A percentile compares a stretch with the other conserved stretches of the same genome.
Conservation (phyloP, 2,797 vertebrate species). For the Sebastes kiyomatsui region DNA sequence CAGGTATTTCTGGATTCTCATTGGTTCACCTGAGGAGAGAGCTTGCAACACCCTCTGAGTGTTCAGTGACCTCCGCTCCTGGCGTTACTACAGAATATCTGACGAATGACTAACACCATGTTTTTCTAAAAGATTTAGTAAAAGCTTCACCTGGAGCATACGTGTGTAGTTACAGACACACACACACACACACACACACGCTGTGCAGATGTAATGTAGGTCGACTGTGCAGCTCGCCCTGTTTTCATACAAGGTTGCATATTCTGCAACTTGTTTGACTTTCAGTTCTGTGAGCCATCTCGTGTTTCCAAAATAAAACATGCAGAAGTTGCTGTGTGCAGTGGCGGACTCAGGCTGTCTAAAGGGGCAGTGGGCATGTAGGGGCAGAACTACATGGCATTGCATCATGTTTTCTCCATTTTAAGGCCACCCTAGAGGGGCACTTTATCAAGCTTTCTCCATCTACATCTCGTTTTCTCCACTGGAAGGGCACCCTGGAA, state of each 20-base stretch:
- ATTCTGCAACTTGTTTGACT: background rate
- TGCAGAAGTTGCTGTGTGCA: background rate
- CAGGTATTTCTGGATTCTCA: conserved; percentile 61
- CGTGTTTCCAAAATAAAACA: background rate
- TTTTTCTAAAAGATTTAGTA: background rate
- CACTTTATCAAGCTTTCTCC: no score
- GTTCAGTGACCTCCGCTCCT: conserved; percentile 60
- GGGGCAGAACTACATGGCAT: no score
- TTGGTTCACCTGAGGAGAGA: conserved; percentile 55
- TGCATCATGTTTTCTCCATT: no score
- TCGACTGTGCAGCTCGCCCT: background rate
- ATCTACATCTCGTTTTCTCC: no score
- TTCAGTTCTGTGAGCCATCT: background rate
- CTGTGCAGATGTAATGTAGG: background rate
- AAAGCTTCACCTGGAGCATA: background rate
- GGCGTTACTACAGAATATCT: conserved; percentile 2
- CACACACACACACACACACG: background rate
- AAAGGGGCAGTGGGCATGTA: no score
- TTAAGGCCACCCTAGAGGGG: no score
- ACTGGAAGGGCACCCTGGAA: no score
- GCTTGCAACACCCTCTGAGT: conserved; percentile 47
- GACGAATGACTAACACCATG: background rate
- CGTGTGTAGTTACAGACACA: background rate
- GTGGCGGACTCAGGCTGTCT: no score
- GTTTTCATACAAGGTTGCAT: background rate